Evolutionary conservation across 1,140 invertebrate genomes (phyloP).

Genomic region (Samia ricini): DNA sequence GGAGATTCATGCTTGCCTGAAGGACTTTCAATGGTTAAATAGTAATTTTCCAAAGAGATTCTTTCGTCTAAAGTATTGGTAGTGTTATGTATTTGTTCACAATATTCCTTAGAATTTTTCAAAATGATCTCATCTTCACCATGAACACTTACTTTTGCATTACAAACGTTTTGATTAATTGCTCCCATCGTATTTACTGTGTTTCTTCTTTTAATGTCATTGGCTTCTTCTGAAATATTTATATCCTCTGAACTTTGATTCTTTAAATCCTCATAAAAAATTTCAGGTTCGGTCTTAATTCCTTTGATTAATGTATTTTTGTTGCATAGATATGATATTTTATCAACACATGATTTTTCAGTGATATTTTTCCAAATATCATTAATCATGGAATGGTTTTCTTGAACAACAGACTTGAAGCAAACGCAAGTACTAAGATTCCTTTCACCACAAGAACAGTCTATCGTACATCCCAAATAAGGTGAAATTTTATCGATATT

Average conservation of each 20-base stretch:
- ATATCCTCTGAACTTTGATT: not conserved
- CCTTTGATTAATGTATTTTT: not conserved
- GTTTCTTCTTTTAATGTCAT: not conserved
- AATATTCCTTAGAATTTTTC: constrained; percentile 34
- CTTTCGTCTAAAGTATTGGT: constrained; percentile 31
- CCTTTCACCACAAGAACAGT: constrained; percentile 45
- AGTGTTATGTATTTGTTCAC: constrained; percentile 18
- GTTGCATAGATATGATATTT: not conserved
- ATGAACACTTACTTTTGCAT: constrained; percentile 22
- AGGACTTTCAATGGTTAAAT: constrained; percentile 16
- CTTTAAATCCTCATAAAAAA: not conserved
- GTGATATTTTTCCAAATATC: constrained; percentile 34
- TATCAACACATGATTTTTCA: not conserved
- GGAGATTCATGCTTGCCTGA: constrained; percentile 22
- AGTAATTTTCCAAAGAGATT: constrained; percentile 16
- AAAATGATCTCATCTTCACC: constrained; percentile 35
- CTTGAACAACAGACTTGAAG: constrained; percentile 37
- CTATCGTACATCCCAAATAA: constrained; percentile 53
- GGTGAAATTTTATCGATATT: constrained; percentile 13
- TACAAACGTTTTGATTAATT: constrained; percentile 10
- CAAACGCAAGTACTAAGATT: constrained; percentile 49
- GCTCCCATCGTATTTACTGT: not conserved
- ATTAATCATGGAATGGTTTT: constrained; percentile 35
- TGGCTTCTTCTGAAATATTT: not conserved
- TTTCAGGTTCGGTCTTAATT: not conserved